Conservation (phyloP, 2,888 invertebrate species). For the Uropetala carovei region DNA sequence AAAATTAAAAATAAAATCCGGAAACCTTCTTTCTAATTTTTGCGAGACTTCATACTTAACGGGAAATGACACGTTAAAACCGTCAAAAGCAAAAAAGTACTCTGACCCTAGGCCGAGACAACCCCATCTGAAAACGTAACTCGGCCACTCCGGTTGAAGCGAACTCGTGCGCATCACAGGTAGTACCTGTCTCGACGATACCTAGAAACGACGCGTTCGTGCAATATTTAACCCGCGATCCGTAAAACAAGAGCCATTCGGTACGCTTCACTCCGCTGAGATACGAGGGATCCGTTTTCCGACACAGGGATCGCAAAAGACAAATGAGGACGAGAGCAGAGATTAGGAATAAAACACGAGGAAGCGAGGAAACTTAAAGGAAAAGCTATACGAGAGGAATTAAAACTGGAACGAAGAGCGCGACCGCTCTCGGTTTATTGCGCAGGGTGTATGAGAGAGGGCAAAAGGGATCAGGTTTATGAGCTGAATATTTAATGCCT, state of each 20-base stretch:
- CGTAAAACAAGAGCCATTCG: background rate
- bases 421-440: conserved; percentile 12
- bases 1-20: no score
- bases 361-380: no score
- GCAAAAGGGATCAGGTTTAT: conserved; percentile 50
- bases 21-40: no score
- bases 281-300: background rate
- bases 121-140: no score
- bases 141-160: no score
- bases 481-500: conserved; percentile 45
- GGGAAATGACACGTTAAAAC: no score
- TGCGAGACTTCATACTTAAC: no score
- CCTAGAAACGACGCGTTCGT: background rate
- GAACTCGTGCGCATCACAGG: no score
- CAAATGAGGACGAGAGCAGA: background rate
- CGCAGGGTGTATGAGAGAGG: conserved; percentile 21
- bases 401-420: background rate
- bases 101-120: no score
- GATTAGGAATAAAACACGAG: background rate
- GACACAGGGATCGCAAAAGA: background rate
- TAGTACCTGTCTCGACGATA: background rate
- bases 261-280: background rate
- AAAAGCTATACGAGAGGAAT: no score
- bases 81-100: no score
- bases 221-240: background rate